A percentile compares a stretch with the other conserved stretches of the same genome.
Conservation (phyloP, 2,113 vertebrate species). For the Chaetops frenatus region DNA sequence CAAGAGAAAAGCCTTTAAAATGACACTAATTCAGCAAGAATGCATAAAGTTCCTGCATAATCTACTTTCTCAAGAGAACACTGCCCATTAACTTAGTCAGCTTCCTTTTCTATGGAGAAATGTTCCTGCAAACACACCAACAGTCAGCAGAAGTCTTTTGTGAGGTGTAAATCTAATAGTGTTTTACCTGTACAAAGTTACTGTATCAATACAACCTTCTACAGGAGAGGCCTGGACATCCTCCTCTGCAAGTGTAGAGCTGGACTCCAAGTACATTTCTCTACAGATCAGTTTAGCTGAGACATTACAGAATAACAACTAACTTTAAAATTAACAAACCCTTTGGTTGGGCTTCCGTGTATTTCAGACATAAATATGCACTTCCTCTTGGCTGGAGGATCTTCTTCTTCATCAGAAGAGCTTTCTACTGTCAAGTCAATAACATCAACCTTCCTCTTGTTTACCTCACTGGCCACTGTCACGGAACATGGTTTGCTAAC, state of each 20-base stretch:
- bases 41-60: neutral
- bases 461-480: constrained; percentile 68
- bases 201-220: neutral
- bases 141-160: neutral
- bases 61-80: neutral
- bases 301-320: constrained; percentile 24
- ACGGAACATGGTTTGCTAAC: constrained; percentile 76
- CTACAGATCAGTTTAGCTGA: neutral
- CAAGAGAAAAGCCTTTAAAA: neutral
- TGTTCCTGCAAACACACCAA: neutral
- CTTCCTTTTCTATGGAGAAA: neutral
- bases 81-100: neutral
- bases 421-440: constrained; percentile 93
- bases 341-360: constrained; percentile 84
- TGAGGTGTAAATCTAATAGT: neutral
- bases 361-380: constrained; percentile 86
- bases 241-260: neutral
- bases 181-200: constrained; percentile 11
- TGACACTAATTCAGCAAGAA: neutral
- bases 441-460: constrained; percentile 88
- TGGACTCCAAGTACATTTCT: neutral
- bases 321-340: constrained; percentile 78
- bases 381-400: constrained; percentile 83
- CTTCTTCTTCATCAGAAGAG: constrained; percentile 87
- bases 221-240: neutral